A percentile compares a stretch with the other conserved stretches of the same genome.
Evolutionary conservation across 2,797 vertebrate species (phyloP).

Genomic region (Heterohyrax brucei): DNA sequence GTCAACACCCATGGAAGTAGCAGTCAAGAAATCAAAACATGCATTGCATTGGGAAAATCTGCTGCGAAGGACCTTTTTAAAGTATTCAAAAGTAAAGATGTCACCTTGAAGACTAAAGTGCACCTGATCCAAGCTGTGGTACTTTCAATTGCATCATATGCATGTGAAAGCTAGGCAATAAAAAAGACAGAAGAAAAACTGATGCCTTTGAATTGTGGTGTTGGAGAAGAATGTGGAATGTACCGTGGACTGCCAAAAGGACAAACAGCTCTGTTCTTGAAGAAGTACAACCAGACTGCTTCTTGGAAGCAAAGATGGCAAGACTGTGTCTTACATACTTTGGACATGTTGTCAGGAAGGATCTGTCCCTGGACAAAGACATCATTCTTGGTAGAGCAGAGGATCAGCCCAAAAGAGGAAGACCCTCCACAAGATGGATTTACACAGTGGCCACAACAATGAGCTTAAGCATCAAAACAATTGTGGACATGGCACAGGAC

Average conservation of each 20-base stretch:
- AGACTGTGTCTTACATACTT: neutral
- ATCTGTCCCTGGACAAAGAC: too few species aligned
- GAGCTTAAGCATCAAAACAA: too few species aligned
- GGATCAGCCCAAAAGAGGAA: too few species aligned
- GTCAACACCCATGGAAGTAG: neutral
- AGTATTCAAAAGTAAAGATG: neutral
- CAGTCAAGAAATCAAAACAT: neutral
- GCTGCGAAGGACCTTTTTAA: neutral
- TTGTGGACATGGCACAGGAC: too few species aligned
- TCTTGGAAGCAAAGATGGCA: neutral
- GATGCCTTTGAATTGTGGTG: neutral
- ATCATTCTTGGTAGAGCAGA: too few species aligned
- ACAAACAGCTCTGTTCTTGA: too few species aligned
- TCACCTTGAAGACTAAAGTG: neutral
- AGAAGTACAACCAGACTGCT: neutral
- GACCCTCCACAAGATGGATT: too few species aligned
- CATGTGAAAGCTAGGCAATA: neutral
- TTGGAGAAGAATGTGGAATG: neutral
- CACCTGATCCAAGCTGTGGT: neutral
- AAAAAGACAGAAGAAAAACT: neutral
- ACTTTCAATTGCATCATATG: neutral
- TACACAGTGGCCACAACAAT: too few species aligned
- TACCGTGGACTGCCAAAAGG: neutral
- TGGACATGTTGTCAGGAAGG: too few species aligned
- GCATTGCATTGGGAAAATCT: neutral